These are phyloP conservation scores for Nibea coibor DNA, from an alignment of 2,113 vertebrate genomes.

Conservation along the genomic window DNA sequence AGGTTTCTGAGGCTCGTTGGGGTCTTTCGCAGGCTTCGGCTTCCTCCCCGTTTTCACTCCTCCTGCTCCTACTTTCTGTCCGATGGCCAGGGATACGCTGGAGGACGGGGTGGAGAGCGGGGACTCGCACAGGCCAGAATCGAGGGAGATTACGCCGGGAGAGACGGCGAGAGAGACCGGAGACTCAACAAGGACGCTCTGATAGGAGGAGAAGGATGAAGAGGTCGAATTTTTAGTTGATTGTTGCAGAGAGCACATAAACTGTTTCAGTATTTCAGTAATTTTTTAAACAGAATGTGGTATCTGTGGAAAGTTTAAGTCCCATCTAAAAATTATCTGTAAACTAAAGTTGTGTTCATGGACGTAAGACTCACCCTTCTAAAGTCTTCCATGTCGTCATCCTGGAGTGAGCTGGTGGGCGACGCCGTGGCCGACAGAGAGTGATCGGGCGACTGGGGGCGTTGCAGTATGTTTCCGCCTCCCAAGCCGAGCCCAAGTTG, in stretches of 20 bases:
- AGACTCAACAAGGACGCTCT: slow-evolving; percentile 84
- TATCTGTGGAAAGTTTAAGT: too few relatives aligned
- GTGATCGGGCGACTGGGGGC: slow-evolving; percentile 87
- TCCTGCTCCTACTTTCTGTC: slow-evolving; percentile 73
- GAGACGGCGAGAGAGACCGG: slow-evolving; percentile 79
- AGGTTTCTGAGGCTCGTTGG: slow-evolving; percentile 91
- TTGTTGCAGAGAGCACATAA: too few relatives aligned
- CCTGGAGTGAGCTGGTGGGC: slow-evolving; percentile 89
- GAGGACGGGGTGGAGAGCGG: slow-evolving; percentile 32
- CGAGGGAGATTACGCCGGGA: slow-evolving; percentile 76
- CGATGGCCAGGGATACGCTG: slow-evolving; percentile 69
- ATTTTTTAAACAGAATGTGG: too few relatives aligned
- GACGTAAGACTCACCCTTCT: slow-evolving; percentile 77
- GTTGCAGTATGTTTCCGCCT: slow-evolving; percentile 84
- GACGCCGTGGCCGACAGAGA: slow-evolving; percentile 88
- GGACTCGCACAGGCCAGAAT: slow-evolving; percentile 70
- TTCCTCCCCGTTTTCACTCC: slow-evolving; percentile 81
- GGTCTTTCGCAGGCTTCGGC: slow-evolving; percentile 88
- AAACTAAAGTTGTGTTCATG: not conserved
- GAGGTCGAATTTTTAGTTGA: too few relatives aligned
- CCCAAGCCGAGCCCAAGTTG: slow-evolving; percentile 91
- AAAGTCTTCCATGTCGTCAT: slow-evolving; percentile 92
- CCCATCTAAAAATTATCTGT: too few relatives aligned
- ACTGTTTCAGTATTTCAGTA: too few relatives aligned
- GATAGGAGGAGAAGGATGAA: not conserved